Evolutionary conservation across 1,140 invertebrate genomes (phyloP).

Genomic region (Pogonomyrmex californicus): DNA sequence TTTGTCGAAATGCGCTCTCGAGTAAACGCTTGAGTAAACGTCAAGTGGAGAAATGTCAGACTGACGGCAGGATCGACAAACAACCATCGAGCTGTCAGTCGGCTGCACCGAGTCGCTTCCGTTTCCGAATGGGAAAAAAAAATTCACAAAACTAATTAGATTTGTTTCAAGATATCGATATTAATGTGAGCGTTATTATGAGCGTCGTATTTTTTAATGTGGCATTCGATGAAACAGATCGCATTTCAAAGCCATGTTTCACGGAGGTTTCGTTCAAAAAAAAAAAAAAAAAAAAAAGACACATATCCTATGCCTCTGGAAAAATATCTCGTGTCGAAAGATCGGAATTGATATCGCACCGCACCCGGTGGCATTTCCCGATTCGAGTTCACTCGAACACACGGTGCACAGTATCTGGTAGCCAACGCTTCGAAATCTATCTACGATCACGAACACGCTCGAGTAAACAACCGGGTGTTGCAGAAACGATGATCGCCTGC

Average conservation of each 20-base stretch:
- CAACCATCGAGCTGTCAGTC: conserved; percentile 39
- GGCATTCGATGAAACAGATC: neutral
- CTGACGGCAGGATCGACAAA: conserved; percentile 50
- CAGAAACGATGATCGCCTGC: conserved; percentile 19
- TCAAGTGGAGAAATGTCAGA: conserved; percentile 34
- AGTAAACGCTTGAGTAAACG: conserved; percentile 23
- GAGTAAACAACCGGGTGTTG: conserved; percentile 44
- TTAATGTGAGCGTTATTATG: neutral
- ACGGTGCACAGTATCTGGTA: conserved; percentile 9
- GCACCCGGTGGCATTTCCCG: conserved; percentile 34
- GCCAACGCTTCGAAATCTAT: conserved; percentile 23
- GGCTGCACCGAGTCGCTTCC: neutral
- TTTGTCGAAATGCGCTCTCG: conserved; percentile 37
- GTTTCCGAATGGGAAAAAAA: neutral
- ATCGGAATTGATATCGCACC: conserved; percentile 43
- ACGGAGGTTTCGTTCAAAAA: conserved; percentile 5
- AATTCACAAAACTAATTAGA: neutral
- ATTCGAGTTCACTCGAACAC: conserved; percentile 23
- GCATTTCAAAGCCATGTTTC: neutral
- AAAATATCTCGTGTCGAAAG: conserved; percentile 36
- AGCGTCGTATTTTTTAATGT: neutral
- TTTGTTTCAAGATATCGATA: too few relatives aligned
- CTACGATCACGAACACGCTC: conserved; percentile 32
- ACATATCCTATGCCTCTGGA: neutral
- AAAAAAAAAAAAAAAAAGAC: neutral